These are phyloP conservation scores for Acholoe squamosa DNA, from an alignment of 2,888 invertebrate species.

Conservation along the genomic window DNA sequence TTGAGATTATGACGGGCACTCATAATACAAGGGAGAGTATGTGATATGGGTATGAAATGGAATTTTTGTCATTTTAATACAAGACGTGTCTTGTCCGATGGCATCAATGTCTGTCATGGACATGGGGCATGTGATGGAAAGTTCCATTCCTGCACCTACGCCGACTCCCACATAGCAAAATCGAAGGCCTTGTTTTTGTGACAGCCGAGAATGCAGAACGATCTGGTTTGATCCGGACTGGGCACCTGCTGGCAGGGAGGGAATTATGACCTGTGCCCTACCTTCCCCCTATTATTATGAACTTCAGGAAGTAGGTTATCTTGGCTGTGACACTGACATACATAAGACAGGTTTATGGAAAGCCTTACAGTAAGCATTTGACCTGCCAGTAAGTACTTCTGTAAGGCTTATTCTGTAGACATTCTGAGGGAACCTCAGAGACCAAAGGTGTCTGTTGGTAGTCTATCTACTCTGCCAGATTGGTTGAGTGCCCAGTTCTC, in stretches of 20 bases:
- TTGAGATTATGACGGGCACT: background rate
- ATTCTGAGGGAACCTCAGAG: too few species aligned
- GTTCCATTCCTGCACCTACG: background rate
- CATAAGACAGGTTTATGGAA: background rate
- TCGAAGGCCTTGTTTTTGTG: constrained; percentile 25
- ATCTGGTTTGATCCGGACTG: constrained; percentile 48
- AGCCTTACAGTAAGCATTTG: background rate
- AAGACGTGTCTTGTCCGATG: background rate
- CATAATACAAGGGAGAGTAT: background rate
- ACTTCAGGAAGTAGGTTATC: background rate
- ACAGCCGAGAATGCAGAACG: background rate
- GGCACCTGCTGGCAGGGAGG: background rate
- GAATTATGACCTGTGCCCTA: background rate
- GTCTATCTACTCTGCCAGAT: too few species aligned
- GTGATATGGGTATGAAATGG: background rate
- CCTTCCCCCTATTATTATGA: background rate
- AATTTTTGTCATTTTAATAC: background rate
- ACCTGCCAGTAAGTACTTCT: too few species aligned
- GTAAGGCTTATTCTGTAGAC: too few species aligned
- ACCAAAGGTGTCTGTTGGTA: too few species aligned
- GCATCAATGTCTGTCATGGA: background rate
- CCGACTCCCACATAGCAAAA: background rate
- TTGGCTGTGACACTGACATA: background rate
- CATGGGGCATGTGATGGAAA: constrained; percentile 23
- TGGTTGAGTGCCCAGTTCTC: too few species aligned